Evolutionary conservation across 2,888 invertebrate species (phyloP).

Genomic region (Abrostola tripartita): DNA sequence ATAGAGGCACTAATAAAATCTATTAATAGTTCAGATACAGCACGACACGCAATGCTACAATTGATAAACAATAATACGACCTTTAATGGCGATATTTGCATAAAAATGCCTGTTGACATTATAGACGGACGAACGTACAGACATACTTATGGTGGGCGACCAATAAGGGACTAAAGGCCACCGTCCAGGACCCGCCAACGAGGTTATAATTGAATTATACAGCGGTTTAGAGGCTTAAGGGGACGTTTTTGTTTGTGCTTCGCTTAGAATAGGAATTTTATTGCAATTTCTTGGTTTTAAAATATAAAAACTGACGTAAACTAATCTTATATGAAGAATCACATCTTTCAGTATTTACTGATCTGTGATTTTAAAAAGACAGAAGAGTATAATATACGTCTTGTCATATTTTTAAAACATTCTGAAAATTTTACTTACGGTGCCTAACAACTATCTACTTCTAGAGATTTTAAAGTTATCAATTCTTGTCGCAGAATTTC

Average conservation of each 20-base stretch:
- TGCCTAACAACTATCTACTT: too few relatives aligned
- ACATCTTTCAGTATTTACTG: too few relatives aligned
- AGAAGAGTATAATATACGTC: too few relatives aligned
- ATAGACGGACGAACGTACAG: slow-evolving; percentile 29
- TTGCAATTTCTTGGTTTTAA: too few relatives aligned
- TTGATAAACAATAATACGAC: slow-evolving; percentile 60
- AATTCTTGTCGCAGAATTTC: too few relatives aligned
- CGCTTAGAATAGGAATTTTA: too few relatives aligned
- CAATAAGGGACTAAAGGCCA: slow-evolving; percentile 21
- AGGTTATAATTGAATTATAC: slow-evolving; percentile 32
- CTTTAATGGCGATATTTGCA: slow-evolving; percentile 61
- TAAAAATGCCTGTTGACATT: slow-evolving; percentile 66
- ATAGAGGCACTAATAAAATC: slow-evolving; percentile 34
- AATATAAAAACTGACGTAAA: too few relatives aligned
- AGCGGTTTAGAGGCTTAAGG: slow-evolving; percentile 11
- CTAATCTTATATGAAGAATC: too few relatives aligned
- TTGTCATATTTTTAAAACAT: too few relatives aligned
- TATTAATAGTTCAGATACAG: slow-evolving; percentile 30
- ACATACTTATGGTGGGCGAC: slow-evolving; percentile 19
- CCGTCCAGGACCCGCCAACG: slow-evolving; percentile 8
- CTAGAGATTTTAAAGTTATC: too few relatives aligned
- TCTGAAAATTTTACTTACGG: too few relatives aligned
- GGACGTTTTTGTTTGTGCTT: not conserved
- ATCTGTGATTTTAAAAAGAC: too few relatives aligned
- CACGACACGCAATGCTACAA: slow-evolving; percentile 33